phyloP scores from a whole-genome alignment of 2,797 vertebrate species.

The Cirrhinus mrigala region DNA sequence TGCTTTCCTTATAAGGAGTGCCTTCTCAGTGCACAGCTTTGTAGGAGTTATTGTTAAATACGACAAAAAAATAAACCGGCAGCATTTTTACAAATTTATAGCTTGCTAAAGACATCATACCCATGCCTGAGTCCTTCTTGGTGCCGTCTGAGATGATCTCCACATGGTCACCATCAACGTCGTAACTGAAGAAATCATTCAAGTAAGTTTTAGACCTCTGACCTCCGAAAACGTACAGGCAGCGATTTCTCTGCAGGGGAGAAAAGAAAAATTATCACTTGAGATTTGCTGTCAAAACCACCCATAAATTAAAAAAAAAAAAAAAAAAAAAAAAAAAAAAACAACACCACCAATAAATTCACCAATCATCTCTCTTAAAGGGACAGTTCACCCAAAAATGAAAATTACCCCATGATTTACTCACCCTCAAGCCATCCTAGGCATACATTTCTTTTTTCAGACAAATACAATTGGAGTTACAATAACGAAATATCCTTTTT shows the following conservation, averaged over 20 bases:
- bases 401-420: no score
- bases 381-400: no score
- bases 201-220: constrained; percentile 98
- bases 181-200: constrained; percentile 99
- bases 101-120: constrained; percentile 69
- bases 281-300: constrained; percentile 12
- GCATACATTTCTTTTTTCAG: no score
- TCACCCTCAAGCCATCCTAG: no score
- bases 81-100: background rate
- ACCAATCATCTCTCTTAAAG: background rate
- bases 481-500: no score
- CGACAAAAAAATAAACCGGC: background rate
- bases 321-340: no score
- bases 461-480: no score
- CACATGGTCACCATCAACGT: constrained; percentile 95
- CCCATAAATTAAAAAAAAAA: background rate
- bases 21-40: background rate
- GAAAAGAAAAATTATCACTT: background rate
- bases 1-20: constrained; percentile 41
- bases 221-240: constrained; percentile 96
- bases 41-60: background rate
- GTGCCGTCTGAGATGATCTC: constrained; percentile 99
- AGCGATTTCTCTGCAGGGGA: constrained; percentile 91
- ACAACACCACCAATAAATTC: background rate
- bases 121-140: constrained; percentile 99